Percentiles rank a stretch among this genome's conserved stretches.
These are phyloP conservation scores for Tretioscincus oriximinensis DNA, from an alignment of 2,113 vertebrate genomes.

Conservation along the genomic window DNA sequence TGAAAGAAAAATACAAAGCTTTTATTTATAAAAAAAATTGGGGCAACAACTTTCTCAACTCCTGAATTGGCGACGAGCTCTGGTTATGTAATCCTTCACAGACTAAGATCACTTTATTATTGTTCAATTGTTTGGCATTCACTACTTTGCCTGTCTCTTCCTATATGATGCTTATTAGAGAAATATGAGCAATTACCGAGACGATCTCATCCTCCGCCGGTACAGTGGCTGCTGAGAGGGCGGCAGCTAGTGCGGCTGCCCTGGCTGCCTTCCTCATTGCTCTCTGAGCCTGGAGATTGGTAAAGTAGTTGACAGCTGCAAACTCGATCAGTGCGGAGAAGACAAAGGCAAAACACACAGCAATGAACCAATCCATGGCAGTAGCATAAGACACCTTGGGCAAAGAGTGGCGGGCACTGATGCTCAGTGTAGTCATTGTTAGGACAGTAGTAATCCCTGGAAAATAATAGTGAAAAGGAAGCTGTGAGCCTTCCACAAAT, in stretches of 20 bases:
- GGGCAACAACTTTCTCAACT: conserved; percentile 7
- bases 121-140: conserved; percentile 34
- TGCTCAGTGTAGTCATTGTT: conserved; percentile 95
- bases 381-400: conserved; percentile 96
- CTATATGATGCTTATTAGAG: conserved; percentile 68
- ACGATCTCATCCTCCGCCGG: conserved; percentile 78
- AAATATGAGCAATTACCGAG: conserved; percentile 80
- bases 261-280: conserved; percentile 74
- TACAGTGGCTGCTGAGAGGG: conserved; percentile 74
- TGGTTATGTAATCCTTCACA: conserved; percentile 72
- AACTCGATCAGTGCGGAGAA: conserved; percentile 98
- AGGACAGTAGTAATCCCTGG: conserved; percentile 93
- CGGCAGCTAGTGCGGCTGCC: conserved; percentile 76
- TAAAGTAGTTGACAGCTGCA: conserved; percentile 97
- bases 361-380: conserved; percentile 98
- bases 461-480: conserved; percentile 20
- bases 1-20: conserved; percentile 35
- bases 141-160: conserved; percentile 69
- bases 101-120: conserved; percentile 45
- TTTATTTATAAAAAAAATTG: conserved; percentile 33
- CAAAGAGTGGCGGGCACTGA: conserved; percentile 91
- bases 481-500: conserved; percentile 10
- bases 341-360: conserved; percentile 95
- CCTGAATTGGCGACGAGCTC: conserved; percentile 17
- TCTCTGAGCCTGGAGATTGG: conserved; percentile 88